phyloP scores from a whole-genome alignment of 2,113 vertebrate genomes.

The Oceanodroma tethys region DNA sequence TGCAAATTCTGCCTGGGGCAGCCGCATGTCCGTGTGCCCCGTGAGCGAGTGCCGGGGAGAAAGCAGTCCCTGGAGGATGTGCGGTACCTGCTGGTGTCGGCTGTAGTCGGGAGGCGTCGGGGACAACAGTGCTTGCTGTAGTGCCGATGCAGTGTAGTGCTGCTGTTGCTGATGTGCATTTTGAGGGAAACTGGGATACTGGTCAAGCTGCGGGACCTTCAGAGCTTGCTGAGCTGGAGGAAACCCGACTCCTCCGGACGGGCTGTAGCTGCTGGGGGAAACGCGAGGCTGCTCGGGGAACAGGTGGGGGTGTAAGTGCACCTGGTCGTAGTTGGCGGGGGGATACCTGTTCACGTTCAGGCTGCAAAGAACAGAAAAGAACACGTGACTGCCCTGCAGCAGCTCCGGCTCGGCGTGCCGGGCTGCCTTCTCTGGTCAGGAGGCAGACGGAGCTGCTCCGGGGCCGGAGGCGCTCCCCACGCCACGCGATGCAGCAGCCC shows the following conservation, averaged over 20 bases:
- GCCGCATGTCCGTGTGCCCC: constrained; percentile 88
- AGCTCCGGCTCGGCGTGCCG: accelerated
- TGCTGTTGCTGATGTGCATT: constrained; percentile 70
- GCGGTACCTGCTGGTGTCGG: constrained; percentile 90
- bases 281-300: constrained; percentile 72
- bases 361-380: constrained; percentile 52
- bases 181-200: constrained; percentile 79
- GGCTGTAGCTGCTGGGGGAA: constrained; percentile 81
- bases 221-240: constrained; percentile 75
- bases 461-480: not conserved
- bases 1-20: constrained; percentile 89
- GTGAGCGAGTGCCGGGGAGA: constrained; percentile 95
- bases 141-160: constrained; percentile 83
- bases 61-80: constrained; percentile 94
- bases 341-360: constrained; percentile 87
- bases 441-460: not conserved
- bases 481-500: accelerated
- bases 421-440: not conserved
- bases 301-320: constrained; percentile 84
- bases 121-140: constrained; percentile 96
- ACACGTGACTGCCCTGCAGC: accelerated
- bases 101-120: constrained; percentile 90
- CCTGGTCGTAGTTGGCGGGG: constrained; percentile 87
- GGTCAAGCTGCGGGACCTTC: constrained; percentile 88
- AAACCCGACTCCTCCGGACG: constrained; percentile 79